A percentile compares a stretch with the other conserved stretches of the same genome.
Evolutionary conservation across 2,113 vertebrate genomes (phyloP).

Genomic region (Alces alces): DNA sequence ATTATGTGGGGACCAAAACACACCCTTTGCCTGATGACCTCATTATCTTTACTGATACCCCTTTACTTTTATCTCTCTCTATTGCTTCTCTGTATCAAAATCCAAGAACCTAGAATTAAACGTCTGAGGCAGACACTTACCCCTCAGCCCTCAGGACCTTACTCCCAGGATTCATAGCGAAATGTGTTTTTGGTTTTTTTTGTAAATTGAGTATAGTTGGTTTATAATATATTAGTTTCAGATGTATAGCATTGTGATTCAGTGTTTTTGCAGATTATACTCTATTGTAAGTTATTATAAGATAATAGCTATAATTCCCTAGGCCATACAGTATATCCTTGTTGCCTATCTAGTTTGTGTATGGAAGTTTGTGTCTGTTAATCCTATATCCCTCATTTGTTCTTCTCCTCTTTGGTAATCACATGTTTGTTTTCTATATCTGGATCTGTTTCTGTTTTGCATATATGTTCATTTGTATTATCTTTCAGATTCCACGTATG

Average conservation of each 20-base stretch:
- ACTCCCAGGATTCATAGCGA: neutral
- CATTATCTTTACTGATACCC: neutral
- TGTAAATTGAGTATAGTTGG: neutral
- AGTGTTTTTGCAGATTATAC: neutral
- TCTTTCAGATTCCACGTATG: neutral
- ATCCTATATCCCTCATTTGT: neutral
- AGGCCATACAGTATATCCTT: neutral
- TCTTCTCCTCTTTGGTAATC: neutral
- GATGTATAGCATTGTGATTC: neutral
- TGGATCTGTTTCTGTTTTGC: neutral
- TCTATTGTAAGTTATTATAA: neutral
- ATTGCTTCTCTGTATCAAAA: neutral
- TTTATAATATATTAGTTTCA: neutral
- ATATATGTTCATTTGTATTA: neutral
- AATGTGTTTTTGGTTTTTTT: neutral
- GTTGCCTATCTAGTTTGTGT: neutral
- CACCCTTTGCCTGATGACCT: neutral
- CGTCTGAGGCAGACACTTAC: neutral
- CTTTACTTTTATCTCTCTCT: neutral
- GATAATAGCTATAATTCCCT: neutral
- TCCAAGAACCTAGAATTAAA: neutral
- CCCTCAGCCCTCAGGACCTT: neutral
- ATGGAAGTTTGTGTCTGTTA: neutral
- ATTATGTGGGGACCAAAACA: neutral
- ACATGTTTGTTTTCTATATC: neutral